These are phyloP conservation scores for Harpagifer antarcticus DNA, from an alignment of 2,797 vertebrate species.

Conservation along the genomic window DNA sequence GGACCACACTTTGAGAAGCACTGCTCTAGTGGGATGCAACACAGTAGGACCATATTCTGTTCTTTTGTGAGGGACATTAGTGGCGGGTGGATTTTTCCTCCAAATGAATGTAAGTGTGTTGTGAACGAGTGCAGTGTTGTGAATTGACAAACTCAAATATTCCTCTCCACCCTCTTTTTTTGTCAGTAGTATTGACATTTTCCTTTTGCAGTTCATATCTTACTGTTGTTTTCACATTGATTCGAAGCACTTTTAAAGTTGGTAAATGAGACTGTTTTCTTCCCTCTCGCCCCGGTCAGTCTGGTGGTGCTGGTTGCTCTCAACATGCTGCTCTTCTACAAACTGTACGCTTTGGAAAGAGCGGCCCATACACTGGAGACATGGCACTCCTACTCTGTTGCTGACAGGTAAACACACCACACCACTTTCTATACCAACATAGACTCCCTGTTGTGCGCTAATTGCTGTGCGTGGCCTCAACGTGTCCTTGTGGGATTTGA, in stretches of 20 bases:
- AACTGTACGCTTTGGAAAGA: slow-evolving; percentile 92
- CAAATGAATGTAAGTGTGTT: slow-evolving; percentile 5
- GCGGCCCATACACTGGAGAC: slow-evolving; percentile 92
- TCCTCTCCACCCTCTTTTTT: neutral
- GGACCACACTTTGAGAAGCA: too few species aligned
- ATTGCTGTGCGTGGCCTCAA: neutral
- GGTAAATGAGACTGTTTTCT: neutral
- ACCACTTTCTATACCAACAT: neutral
- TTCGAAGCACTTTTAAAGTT: neutral
- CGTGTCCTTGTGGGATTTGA: slow-evolving; percentile 18
- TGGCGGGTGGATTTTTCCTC: slow-evolving; percentile 46
- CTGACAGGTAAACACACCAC: slow-evolving; percentile 83
- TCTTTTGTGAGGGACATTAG: neutral
- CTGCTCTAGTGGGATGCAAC: fast-evolving
- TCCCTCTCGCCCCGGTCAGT: slow-evolving; percentile 72
- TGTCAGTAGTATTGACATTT: neutral
- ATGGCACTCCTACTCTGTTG: slow-evolving; percentile 91
- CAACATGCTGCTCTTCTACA: slow-evolving; percentile 94
- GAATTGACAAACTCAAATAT: neutral
- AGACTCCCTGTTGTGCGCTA: neutral
- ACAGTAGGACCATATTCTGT: neutral
- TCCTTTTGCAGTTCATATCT: neutral
- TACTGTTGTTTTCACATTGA: neutral
- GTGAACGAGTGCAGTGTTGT: slow-evolving; percentile 4
- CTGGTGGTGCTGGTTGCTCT: slow-evolving; percentile 91